Percentiles rank a stretch among this genome's conserved stretches.
Conservation (phyloP, 1,140 invertebrate species). For the Drosophila watanabei region DNA sequence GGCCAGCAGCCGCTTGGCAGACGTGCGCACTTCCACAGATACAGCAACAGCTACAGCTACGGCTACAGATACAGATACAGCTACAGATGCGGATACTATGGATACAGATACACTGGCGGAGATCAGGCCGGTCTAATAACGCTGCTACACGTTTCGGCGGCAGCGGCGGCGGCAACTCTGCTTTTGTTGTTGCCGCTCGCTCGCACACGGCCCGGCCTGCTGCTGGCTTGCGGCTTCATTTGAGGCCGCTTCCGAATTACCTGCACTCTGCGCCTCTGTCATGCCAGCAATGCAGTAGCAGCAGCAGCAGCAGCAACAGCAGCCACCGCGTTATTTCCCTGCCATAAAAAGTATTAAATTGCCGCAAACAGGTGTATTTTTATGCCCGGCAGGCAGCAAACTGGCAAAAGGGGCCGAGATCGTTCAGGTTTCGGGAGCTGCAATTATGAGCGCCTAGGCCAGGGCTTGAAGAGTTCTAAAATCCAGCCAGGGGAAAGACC, state of each 20-base stretch:
- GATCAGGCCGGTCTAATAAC: constrained; percentile 73
- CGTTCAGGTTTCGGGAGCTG: constrained; percentile 45
- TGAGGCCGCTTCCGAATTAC: constrained; percentile 83
- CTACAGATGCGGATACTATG: constrained; percentile 25
- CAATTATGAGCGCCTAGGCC: constrained; percentile 58
- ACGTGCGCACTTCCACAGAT: constrained; percentile 72
- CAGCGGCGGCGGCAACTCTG: constrained; percentile 47
- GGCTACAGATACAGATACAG: constrained; percentile 28
- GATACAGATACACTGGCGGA: constrained; percentile 20
- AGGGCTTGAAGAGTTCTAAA: constrained; percentile 28
- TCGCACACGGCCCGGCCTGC: constrained; percentile 11
- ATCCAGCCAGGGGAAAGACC: neutral
- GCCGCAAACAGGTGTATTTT: constrained; percentile 83
- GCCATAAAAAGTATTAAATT: constrained; percentile 84
- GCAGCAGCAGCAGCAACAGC: constrained; percentile 15
- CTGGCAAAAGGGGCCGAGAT: constrained; percentile 4
- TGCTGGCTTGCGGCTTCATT: constrained; percentile 73
- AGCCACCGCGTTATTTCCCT: constrained; percentile 69
- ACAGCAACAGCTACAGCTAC: constrained; percentile 20
- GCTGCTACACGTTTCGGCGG: constrained; percentile 69
- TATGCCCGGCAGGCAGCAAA: constrained; percentile 53
- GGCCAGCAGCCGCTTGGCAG: constrained; percentile 58
- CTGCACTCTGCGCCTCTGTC: constrained; percentile 36
- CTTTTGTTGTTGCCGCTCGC: constrained; percentile 62
- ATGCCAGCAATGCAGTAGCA: constrained; percentile 64